A percentile compares a stretch with the other conserved stretches of the same genome.
phyloP scores from a whole-genome alignment of 92 coral and sea anemone genomes.

The Umimayanthus chanpuru region DNA sequence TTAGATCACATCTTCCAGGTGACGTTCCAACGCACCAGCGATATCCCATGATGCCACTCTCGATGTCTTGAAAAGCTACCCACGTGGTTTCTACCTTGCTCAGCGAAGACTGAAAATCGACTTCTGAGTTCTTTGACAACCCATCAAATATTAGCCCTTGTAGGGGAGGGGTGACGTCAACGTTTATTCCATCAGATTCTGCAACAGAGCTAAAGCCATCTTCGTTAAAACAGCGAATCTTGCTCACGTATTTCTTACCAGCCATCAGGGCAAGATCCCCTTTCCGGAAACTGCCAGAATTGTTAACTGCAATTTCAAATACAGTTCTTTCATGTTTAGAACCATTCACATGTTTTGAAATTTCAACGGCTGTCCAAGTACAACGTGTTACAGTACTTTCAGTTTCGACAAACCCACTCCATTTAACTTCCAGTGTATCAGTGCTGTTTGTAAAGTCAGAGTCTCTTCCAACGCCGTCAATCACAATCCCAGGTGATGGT shows the following conservation, averaged over 20 bases:
- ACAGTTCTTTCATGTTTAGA: slow-evolving; percentile 64
- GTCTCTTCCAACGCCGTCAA: slow-evolving; percentile 74
- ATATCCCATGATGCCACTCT: slow-evolving; percentile 87
- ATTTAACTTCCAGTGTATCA: slow-evolving; percentile 57
- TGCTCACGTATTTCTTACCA: slow-evolving; percentile 76
- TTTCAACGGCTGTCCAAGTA: slow-evolving; percentile 71
- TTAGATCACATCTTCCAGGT: slow-evolving; percentile 76
- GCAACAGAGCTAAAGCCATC: slow-evolving; percentile 81
- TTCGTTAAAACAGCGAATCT: slow-evolving; percentile 77
- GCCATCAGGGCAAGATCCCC: slow-evolving; percentile 70
- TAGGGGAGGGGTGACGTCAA: slow-evolving; percentile 84
- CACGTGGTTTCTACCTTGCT: slow-evolving; percentile 62
- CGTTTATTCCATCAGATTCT: slow-evolving; percentile 78
- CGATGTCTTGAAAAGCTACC: slow-evolving; percentile 75
- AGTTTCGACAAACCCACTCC: slow-evolving; percentile 79
- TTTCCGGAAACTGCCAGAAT: slow-evolving; percentile 59
- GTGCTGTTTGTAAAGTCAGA: slow-evolving; percentile 67
- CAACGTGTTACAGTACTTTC: slow-evolving; percentile 78
- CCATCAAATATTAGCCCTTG: slow-evolving; percentile 70
- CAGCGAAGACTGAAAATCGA: slow-evolving; percentile 66
- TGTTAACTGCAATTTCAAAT: slow-evolving; percentile 57
- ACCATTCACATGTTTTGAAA: slow-evolving; percentile 56
- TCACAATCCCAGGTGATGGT: slow-evolving; percentile 84
- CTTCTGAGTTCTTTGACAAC: slow-evolving; percentile 44
- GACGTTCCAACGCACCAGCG: slow-evolving; percentile 88